A percentile compares a stretch with the other conserved stretches of the same genome.
Conservation (phyloP, 1,140 invertebrate species). For the Aricia agestis region DNA sequence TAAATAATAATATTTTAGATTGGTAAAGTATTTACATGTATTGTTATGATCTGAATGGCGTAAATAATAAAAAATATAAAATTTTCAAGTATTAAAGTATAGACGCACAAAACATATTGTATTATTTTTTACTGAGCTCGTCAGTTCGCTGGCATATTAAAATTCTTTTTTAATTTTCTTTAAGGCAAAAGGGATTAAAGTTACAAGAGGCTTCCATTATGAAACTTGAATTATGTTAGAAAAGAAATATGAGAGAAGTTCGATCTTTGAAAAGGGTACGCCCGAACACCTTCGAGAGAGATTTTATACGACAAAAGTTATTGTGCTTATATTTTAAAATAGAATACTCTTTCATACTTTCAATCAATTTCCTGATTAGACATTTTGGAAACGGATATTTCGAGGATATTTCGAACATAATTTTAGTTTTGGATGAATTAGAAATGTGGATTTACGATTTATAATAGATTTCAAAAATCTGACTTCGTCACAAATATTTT, state of each 20-base stretch:
- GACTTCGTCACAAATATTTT: too few species aligned
- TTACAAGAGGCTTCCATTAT: slow-evolving; percentile 64
- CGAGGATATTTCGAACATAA: neutral
- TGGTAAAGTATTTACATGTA: too few species aligned
- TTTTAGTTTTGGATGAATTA: too few species aligned
- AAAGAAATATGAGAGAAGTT: slow-evolving; percentile 67
- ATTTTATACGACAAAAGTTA: slow-evolving; percentile 25
- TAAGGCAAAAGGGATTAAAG: slow-evolving; percentile 57
- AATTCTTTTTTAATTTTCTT: slow-evolving; percentile 43
- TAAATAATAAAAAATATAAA: too few species aligned
- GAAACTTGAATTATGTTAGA: slow-evolving; percentile 61
- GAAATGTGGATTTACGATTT: too few species aligned
- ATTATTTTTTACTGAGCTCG: neutral
- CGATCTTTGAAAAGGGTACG: slow-evolving; percentile 58
- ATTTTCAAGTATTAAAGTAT: too few species aligned
- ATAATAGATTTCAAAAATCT: too few species aligned
- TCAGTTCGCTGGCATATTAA: slow-evolving; percentile 1
- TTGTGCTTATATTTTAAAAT: slow-evolving; percentile 18
- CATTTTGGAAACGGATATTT: neutral
- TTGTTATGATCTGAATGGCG: too few species aligned
- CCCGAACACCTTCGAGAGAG: slow-evolving; percentile 43
- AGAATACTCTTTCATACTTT: neutral
- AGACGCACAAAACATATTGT: too few species aligned
- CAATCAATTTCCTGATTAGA: neutral
- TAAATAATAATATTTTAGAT: too few species aligned